These are phyloP conservation scores for Furcula furcula DNA, from an alignment of 2,888 invertebrate species.

Conservation along the genomic window DNA sequence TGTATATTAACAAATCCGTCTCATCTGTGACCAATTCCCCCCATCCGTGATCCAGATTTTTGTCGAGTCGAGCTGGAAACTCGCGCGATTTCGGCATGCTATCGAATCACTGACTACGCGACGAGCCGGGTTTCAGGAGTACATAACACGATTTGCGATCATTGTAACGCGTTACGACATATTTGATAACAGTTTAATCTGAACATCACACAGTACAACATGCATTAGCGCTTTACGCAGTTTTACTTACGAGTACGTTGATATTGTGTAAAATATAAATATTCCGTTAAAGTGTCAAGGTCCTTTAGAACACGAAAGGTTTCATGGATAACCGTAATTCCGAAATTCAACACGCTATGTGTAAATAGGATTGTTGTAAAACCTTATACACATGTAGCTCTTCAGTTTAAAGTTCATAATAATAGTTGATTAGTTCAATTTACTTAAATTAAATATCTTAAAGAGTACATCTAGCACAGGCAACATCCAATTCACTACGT, in stretches of 20 bases:
- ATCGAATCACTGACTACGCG: conserved; percentile 56
- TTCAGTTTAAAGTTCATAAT: too few species aligned
- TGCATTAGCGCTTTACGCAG: conserved; percentile 63
- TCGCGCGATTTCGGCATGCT: conserved; percentile 46
- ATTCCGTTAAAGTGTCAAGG: conserved; percentile 52
- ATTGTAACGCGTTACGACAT: conserved; percentile 63
- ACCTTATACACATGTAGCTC: too few species aligned
- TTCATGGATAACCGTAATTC: conserved; percentile 23
- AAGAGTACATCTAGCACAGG: too few species aligned
- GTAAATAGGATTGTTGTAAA: too few species aligned
- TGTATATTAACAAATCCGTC: conserved; percentile 37
- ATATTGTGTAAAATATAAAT: conserved; percentile 45
- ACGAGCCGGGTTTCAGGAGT: conserved; percentile 35
- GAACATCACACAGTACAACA: conserved; percentile 68
- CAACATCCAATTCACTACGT: too few species aligned
- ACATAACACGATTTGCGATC: conserved; percentile 47
- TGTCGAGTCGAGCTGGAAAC: conserved; percentile 26
- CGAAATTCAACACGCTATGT: too few species aligned
- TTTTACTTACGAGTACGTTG: conserved; percentile 35
- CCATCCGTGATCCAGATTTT: conserved; percentile 29
- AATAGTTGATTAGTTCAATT: too few species aligned
- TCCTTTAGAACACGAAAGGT: conserved; percentile 40
- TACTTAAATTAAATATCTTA: too few species aligned
- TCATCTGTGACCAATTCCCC: conserved; percentile 38
- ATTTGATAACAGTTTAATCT: conserved; percentile 74